Evolutionary conservation across 1,140 invertebrate species (phyloP).

Genomic region (Saccostrea glomerata): DNA sequence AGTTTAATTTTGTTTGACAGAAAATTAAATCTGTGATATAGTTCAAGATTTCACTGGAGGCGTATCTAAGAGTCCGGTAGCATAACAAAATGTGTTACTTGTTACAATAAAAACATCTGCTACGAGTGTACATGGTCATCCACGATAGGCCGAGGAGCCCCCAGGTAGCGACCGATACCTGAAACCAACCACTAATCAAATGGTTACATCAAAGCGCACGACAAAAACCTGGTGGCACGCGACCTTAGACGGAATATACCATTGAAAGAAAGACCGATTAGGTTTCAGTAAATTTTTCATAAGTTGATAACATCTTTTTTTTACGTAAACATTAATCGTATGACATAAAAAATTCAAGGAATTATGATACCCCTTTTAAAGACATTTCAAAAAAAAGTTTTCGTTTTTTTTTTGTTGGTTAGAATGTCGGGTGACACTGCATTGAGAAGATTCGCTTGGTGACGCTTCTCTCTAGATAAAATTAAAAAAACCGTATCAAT

Average conservation of each 20-base stretch:
- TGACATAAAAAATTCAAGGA: slow-evolving; percentile 35
- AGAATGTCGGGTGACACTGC: neutral
- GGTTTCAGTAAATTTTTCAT: slow-evolving; percentile 35
- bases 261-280: slow-evolving; percentile 10
- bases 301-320: slow-evolving; percentile 33
- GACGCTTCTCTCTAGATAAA: neutral
- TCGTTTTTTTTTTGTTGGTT: neutral
- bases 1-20: slow-evolving; percentile 23
- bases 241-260: slow-evolving; percentile 10
- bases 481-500: neutral
- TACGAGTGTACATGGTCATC: slow-evolving; percentile 12
- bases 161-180: slow-evolving; percentile 30
- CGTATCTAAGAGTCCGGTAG: slow-evolving; percentile 35
- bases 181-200: slow-evolving; percentile 3
- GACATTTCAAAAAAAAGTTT: neutral
- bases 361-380: slow-evolving; percentile 28
- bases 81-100: slow-evolving; percentile 34
- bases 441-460: neutral
- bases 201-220: slow-evolving; percentile 26
- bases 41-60: slow-evolving; percentile 8
- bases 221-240: slow-evolving; percentile 12
- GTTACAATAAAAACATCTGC: slow-evolving; percentile 38
- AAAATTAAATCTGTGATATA: slow-evolving; percentile 24
- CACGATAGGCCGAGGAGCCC: slow-evolving; percentile 14
- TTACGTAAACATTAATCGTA: slow-evolving; percentile 10